These are phyloP conservation scores for Scaptomyza reducta DNA, from an alignment of 2,888 invertebrate genomes.

Conservation along the genomic window DNA sequence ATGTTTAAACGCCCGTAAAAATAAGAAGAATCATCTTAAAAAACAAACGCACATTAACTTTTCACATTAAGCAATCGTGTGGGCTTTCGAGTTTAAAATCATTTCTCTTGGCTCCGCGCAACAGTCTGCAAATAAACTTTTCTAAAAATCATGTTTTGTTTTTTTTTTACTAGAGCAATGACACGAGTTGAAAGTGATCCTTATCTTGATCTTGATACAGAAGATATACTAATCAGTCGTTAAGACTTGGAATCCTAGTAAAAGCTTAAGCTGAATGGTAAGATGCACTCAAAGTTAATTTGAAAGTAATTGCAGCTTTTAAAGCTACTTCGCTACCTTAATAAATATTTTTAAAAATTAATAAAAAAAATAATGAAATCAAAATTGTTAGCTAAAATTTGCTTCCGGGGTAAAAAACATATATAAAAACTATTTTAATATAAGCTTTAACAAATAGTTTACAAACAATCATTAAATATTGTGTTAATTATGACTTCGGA, in stretches of 20 bases:
- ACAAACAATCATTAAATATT: no score
- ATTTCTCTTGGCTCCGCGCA: constrained; percentile 18
- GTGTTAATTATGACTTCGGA: no score
- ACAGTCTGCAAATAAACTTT: constrained; percentile 14
- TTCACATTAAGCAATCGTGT: constrained; percentile 52
- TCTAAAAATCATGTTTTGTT: no score
- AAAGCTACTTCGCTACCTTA: background rate
- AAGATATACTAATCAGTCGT: background rate
- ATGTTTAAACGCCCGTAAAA: constrained; percentile 63
- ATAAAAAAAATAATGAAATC: no score
- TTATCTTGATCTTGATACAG: background rate
- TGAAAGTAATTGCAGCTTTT: background rate
- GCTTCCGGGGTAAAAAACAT: no score
- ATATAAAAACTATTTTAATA: no score
- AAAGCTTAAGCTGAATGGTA: background rate
- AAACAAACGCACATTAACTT: constrained; percentile 66
- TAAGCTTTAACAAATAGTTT: no score
- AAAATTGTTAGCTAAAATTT: no score
- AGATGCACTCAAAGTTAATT: background rate
- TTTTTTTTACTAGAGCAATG: constrained; percentile 7
- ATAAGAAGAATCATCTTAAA: constrained; percentile 63
- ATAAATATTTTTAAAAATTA: no score
- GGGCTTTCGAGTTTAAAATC: constrained; percentile 20
- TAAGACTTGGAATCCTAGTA: background rate
- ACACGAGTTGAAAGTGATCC: constrained; percentile 34